Base-by-base conservation (phyloP, 2,797 vertebrate genomes). In the Linurgus olivaceus region DNA sequence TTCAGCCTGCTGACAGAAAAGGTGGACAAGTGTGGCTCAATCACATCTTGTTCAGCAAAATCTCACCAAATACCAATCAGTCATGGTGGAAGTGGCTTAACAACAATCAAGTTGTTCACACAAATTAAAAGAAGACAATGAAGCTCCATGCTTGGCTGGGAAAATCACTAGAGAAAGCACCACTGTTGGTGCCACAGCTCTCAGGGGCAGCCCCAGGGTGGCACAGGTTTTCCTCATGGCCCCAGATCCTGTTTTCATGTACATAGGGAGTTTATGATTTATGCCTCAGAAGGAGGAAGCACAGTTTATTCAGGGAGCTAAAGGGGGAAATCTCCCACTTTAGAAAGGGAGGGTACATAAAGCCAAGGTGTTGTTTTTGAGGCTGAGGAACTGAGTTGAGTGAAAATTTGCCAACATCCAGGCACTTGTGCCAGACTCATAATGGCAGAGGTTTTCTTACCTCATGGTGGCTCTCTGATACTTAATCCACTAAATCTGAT, bases 1-100 rank as follows among this genome's bases (percentile, higher is more conserved):
- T 89, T 84, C 79, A 85, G 51, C 52, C 68, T 94, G 71, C 67
- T 79, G 71, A 87, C 81, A 90, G 87, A 33, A 45, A 68, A 70
- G 19, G 33, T 58, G 70, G 62, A 63, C 33, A 26, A 82, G 26
- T 7, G 48, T 92, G 78, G 38, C 45, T 86, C 72, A 82, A 28
- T 77, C 48, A 37, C 17, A 19, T 50, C 50, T 90, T 79, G 58
- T 74, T 86, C 75, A 91, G 78, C 89, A 89, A 57, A 87, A 86
- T 74, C 40, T 48, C 66, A 71, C 47, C 31, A 59, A 72, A 70
- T 45, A 84, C 25, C 31, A 66, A 21, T 14, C 24, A 62, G 38
- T 57, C 19, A 13, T 35, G 8, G 10, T 79, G 14, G 71, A 92
- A 82, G 17, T 47, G 37, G 28, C 73, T 74, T 75, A 73, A 65